These are phyloP conservation scores for Henicopernis longicauda DNA, from an alignment of 2,113 vertebrate species.

Conservation along the genomic window DNA sequence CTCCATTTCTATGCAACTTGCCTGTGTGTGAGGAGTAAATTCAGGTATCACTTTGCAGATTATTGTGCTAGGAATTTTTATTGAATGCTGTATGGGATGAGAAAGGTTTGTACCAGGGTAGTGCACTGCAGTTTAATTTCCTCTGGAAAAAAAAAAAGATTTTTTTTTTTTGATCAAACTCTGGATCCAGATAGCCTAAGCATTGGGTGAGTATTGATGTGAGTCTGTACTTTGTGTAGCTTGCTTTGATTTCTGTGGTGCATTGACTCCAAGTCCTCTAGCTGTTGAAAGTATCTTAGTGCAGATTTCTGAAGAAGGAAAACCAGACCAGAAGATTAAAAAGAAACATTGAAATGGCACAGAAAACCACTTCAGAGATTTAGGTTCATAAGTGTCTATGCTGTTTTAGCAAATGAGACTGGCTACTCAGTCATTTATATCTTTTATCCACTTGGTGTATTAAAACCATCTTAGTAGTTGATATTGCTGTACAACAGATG, in stretches of 20 bases:
- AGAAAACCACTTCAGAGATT: neutral
- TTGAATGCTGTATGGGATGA: neutral
- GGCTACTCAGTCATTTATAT: neutral
- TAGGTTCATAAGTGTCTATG: neutral
- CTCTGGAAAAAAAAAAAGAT: neutral
- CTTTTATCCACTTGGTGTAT: neutral
- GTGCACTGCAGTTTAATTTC: neutral
- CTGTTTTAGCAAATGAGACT: neutral
- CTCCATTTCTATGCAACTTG: neutral
- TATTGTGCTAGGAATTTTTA: neutral
- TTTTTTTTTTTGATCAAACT: neutral
- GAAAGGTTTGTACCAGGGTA: neutral
- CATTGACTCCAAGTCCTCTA: neutral
- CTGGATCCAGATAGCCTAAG: neutral
- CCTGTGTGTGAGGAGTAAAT: neutral
- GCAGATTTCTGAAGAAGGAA: neutral
- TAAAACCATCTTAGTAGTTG: neutral
- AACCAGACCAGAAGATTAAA: neutral
- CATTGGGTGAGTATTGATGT: neutral
- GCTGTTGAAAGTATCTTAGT: neutral
- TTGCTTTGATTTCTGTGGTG: neutral
- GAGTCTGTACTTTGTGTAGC: neutral
- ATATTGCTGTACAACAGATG: neutral
- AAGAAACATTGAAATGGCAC: neutral
- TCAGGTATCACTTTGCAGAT: neutral